Evolutionary conservation across 2,888 invertebrate species (phyloP).

Genomic region (Sinelater perroti): DNA sequence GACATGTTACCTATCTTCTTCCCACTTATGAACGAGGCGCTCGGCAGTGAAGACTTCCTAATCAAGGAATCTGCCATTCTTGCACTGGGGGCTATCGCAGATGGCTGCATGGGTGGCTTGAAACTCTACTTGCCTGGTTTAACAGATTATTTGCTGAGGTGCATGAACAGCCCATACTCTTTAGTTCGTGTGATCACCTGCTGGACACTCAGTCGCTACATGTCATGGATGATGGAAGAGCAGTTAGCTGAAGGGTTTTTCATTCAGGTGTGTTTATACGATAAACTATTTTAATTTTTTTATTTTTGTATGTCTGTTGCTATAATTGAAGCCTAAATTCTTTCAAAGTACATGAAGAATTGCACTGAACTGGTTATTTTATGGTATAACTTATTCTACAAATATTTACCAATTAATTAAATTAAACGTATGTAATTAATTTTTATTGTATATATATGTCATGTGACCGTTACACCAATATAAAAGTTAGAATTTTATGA

Average conservation of each 20-base stretch:
- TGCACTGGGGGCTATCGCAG: slow-evolving; percentile 73
- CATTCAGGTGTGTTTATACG: no score
- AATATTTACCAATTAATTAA: no score
- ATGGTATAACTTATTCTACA: no score
- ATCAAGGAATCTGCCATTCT: slow-evolving; percentile 94
- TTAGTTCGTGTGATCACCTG: slow-evolving; percentile 79
- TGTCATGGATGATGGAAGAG: slow-evolving; percentile 76
- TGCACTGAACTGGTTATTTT: no score
- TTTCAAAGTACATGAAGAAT: no score
- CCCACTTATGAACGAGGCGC: slow-evolving; percentile 94
- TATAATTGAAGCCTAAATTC: no score
- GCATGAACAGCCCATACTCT: slow-evolving; percentile 73
- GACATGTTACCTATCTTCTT: slow-evolving; percentile 91
- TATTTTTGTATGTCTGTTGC: no score
- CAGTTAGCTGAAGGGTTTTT: slow-evolving; percentile 65
- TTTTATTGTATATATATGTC: no score
- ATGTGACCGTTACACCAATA: no score
- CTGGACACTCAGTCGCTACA: slow-evolving; percentile 80
- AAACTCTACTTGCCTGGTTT: slow-evolving; percentile 73
- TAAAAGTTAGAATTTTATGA: no score
- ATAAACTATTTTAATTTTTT: no score
- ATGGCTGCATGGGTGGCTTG: slow-evolving; percentile 73
- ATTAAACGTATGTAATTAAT: no score
- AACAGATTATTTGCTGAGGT: slow-evolving; percentile 72
- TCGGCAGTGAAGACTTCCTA: slow-evolving; percentile 94